A percentile compares a stretch with the other conserved stretches of the same genome.
Conservation (phyloP, 2,797 vertebrate genomes). For the Gymnocypris eckloni region DNA sequence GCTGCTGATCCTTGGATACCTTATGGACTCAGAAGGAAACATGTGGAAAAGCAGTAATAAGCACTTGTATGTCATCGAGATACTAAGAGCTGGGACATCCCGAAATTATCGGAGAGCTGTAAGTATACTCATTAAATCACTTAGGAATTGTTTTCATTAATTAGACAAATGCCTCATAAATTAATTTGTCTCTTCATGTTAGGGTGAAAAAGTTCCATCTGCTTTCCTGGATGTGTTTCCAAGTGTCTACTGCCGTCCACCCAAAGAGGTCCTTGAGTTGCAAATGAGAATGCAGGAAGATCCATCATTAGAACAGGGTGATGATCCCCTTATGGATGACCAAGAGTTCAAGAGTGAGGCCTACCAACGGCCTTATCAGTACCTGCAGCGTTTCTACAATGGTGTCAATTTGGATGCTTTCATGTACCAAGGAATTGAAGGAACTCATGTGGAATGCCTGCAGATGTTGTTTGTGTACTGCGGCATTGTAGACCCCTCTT, state of each 20-base stretch:
- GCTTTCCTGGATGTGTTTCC: constrained; percentile 89
- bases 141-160: constrained; percentile 8
- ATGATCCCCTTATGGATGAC: constrained; percentile 86
- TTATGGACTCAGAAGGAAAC: constrained; percentile 86
- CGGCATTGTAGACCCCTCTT: constrained; percentile 89
- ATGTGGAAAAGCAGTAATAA: constrained; percentile 87
- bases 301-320: neutral
- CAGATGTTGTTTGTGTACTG: constrained; percentile 91
- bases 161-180: neutral
- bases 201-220: constrained; percentile 71
- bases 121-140: constrained; percentile 50
- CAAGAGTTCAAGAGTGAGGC: constrained; percentile 83
- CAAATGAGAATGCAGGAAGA: constrained; percentile 70
- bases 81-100: constrained; percentile 74
- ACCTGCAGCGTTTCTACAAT: constrained; percentile 83
- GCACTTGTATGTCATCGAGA: constrained; percentile 91
- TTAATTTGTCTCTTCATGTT: constrained; percentile 30
- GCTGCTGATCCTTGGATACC: constrained; percentile 87
- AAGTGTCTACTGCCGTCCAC: constrained; percentile 86
- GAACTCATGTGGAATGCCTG: constrained; percentile 85
- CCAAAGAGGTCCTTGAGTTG: constrained; percentile 87
- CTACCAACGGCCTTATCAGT: constrained; percentile 95
- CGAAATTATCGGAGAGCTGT: constrained; percentile 71
- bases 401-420: constrained; percentile 81
- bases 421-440: constrained; percentile 80